Percentiles rank a stretch among this genome's conserved stretches.
These are phyloP conservation scores for Butorides virescens DNA, from an alignment of 2,113 vertebrate genomes.

Conservation along the genomic window DNA sequence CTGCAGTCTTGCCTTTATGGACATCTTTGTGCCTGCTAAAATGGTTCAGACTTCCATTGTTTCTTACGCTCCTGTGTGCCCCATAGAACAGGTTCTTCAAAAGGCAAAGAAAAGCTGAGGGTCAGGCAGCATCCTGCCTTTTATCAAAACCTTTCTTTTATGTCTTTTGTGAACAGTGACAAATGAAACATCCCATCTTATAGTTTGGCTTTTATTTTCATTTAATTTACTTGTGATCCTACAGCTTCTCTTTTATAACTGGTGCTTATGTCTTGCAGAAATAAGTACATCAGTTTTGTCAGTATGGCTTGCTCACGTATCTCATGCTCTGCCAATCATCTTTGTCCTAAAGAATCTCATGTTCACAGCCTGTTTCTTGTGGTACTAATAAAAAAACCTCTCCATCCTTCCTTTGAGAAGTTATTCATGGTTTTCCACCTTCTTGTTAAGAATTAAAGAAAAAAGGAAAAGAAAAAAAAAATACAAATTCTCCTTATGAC, in stretches of 20 bases:
- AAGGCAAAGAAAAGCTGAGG: background rate
- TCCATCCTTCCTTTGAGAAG: background rate
- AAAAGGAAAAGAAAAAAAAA: background rate
- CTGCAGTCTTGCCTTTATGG: background rate
- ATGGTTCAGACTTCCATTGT: background rate
- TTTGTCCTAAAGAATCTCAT: background rate
- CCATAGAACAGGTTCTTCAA: background rate
- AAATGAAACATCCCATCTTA: background rate
- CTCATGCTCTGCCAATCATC: background rate
- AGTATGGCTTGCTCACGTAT: background rate
- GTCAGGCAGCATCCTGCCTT: background rate
- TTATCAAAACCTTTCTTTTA: background rate
- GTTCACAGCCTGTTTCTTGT: background rate
- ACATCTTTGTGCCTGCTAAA: background rate
- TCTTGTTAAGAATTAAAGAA: background rate
- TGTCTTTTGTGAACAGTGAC: background rate
- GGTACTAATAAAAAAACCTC: background rate
- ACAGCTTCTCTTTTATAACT: background rate
- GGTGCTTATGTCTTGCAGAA: background rate
- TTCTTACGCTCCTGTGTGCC: background rate
- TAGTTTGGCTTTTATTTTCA: background rate
- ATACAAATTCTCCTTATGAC: background rate
- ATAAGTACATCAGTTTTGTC: background rate
- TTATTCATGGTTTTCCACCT: background rate
- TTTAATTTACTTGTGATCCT: background rate